A percentile compares a stretch with the other conserved stretches of the same genome.
These are phyloP conservation scores for Scaptomyza polygonia DNA, from an alignment of 2,888 invertebrate genomes.

Conservation along the genomic window DNA sequence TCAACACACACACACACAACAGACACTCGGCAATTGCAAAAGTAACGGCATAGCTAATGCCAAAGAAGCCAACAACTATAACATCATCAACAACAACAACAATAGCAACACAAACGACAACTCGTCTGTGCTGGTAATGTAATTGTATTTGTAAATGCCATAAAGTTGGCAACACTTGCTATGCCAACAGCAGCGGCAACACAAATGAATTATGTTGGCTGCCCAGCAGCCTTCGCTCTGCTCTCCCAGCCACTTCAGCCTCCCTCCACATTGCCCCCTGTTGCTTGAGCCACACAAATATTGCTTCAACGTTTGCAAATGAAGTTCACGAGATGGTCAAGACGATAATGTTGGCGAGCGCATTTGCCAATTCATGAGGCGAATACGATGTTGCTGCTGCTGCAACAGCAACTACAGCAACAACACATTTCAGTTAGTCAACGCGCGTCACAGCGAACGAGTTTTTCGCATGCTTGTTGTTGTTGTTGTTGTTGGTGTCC, in stretches of 20 bases:
- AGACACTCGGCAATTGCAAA: constrained; percentile 48
- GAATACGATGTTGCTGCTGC: constrained; percentile 44
- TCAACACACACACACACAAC: constrained; percentile 6
- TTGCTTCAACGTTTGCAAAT: constrained; percentile 71
- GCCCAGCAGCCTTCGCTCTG: constrained; percentile 43
- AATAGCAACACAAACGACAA: constrained; percentile 1
- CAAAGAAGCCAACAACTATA: constrained; percentile 39
- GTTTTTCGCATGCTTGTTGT: constrained; percentile 66
- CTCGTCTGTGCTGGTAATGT: constrained; percentile 56
- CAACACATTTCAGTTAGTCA: constrained; percentile 67
- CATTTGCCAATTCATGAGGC: constrained; percentile 79
- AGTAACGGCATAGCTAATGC: constrained; percentile 58
- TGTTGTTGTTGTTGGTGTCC: constrained; percentile 62
- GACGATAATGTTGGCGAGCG: constrained; percentile 79
- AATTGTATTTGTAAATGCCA: constrained; percentile 80
- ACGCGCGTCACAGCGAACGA: constrained; percentile 70
- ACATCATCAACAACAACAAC: constrained; percentile 12
- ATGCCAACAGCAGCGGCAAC: constrained; percentile 62
- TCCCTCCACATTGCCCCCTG: constrained; percentile 1
- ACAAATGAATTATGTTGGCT: constrained; percentile 74
- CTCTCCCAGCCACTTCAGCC: background rate
- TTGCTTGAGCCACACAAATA: constrained; percentile 27
- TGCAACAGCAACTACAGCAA: constrained; percentile 55
- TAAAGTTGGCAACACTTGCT: constrained; percentile 81
- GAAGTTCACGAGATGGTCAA: constrained; percentile 80